Base-by-base conservation (phyloP, 2,888 invertebrate species). In the Drosophila tanythrix region DNA sequence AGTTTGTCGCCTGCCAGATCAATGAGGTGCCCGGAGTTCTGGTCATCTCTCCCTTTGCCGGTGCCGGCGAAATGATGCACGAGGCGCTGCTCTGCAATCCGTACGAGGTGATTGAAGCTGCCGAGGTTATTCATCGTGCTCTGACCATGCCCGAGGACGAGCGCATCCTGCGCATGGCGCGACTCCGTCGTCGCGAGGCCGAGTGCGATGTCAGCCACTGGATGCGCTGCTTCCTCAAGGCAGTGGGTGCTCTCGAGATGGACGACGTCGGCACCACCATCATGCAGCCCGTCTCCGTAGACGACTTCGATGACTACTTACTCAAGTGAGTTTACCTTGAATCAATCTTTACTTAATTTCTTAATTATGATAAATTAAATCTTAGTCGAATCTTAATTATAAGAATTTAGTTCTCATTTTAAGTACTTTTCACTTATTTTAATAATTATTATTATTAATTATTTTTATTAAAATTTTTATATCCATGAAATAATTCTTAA, bases 1-100 rank as follows among this genome's bases (percentile, higher is more conserved):
- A 98, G 92, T 98, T 97, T 91, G 98, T 98, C 1, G 98, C 98
- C 2, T 98, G 98, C 90, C 97, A 98, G 93, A 97, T 97, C 40
- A 97, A 97, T 88, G 95, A 95, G 31, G 96, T 96, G 0, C 97
- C 96, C 0, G 98, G 98, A 3, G 98, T 98, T 0, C 93, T 98
- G 43, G 96, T 98, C 58, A 96, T 98, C 11, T 98, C 98, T 0
- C 98, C 98, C 0, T 98, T 98, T 91, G 98, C 98, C 66, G 98
- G 98, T 1, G 98, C 98, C 8, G 97, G 97, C 0, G 97, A 98
- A 93, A 97, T 97, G 94, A 98, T 98, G 98, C 97, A 97, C 93
- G 98, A 98, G 92, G 98, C 98, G 3, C 94, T 98, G 13, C 95
- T 97, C 59, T 97, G 97, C 91, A 98, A 98, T 92, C 98, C 98